These are phyloP conservation scores for Drosophila koepferae DNA, from an alignment of 2,888 invertebrate species.

Conservation along the genomic window DNA sequence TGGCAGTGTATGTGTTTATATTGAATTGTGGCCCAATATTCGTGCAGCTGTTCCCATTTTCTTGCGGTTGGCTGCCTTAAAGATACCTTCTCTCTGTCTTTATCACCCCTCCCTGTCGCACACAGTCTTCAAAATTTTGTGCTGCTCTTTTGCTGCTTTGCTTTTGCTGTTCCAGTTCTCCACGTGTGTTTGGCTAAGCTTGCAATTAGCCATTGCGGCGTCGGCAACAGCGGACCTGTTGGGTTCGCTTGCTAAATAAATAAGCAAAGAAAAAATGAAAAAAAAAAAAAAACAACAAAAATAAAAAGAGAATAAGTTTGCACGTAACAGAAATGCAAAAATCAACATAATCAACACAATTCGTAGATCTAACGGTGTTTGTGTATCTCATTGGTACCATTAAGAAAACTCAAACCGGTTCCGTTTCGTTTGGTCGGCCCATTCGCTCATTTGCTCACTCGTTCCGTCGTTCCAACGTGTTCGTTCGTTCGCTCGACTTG, in stretches of 20 bases:
- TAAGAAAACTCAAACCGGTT: constrained; percentile 64
- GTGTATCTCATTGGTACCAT: constrained; percentile 52
- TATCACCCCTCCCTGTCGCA: not conserved
- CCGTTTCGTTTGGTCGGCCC: constrained; percentile 25
- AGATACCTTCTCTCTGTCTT: constrained; percentile 2
- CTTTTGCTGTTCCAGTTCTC: constrained; percentile 34
- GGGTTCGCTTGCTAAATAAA: constrained; percentile 55
- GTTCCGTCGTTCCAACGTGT: constrained; percentile 15
- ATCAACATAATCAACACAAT: constrained; percentile 62
- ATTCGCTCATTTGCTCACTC: constrained; percentile 24
- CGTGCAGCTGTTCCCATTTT: constrained; percentile 63
- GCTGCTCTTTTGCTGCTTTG: constrained; percentile 13
- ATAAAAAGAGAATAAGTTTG: constrained; percentile 20
- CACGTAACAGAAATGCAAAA: constrained; percentile 67
- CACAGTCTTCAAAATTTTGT: not conserved
- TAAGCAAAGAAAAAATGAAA: constrained; percentile 36
- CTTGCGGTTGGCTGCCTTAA: constrained; percentile 61
- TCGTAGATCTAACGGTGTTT: constrained; percentile 70
- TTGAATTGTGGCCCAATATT: constrained; percentile 55
- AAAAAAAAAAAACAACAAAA: constrained; percentile 14
- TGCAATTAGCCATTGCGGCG: constrained; percentile 59
- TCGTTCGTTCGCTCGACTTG: constrained; percentile 37
- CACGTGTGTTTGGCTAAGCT: constrained; percentile 54
- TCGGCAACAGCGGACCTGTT: constrained; percentile 24
- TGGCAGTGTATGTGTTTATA: constrained; percentile 8